Base-by-base conservation (phyloP, 2,113 vertebrate species). In the Corvus cornix region DNA sequence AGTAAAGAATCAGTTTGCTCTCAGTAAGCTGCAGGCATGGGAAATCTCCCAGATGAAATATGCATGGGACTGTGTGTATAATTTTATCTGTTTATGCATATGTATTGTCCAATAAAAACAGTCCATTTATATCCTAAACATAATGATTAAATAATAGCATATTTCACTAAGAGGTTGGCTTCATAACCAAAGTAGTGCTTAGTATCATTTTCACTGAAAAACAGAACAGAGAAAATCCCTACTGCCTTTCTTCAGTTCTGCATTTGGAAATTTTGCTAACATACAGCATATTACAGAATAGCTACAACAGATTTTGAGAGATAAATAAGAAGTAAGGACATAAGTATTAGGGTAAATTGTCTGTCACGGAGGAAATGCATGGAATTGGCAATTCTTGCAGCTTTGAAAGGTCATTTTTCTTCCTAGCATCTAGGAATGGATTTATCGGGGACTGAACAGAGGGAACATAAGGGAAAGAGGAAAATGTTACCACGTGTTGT, bases 11-110 rank as follows among this genome's bases (percentile, higher is more conserved):
- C 43, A 5, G 46, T 74, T 52, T 90, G 44, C 60, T 92, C 70
- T 77, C 85, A 70, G 46, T 67, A 67, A 68, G n/a, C 21, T 94
- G 81, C 60, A 95, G 86, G 80, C 93, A 93, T n/a, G 60, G 56
- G 83, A 92, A 92, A 80, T 94, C 85, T 94, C 87, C 83, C 64
- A 74, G 56, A 90, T 74, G 68, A 96, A 96, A 95, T 89, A 90
- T 51, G 60, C 59, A 84, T 51, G 68, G 39, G 35, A 70, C 44
- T 73, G 46, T 26, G 56, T 66, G 86, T 84, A 63, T 90, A 90
- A 77, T 90, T 94, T 92, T 53, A 75, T 73, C 75, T 91, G 83
- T 95, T 93, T 90, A 88, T 80, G 92, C 33, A 55, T 72, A 87
- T 27, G 68, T 56, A 70, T 58, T 95, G 83, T 90, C 93, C 91